phyloP scores from a whole-genome alignment of 2,888 invertebrate species.

The Drosophila siamana region DNA sequence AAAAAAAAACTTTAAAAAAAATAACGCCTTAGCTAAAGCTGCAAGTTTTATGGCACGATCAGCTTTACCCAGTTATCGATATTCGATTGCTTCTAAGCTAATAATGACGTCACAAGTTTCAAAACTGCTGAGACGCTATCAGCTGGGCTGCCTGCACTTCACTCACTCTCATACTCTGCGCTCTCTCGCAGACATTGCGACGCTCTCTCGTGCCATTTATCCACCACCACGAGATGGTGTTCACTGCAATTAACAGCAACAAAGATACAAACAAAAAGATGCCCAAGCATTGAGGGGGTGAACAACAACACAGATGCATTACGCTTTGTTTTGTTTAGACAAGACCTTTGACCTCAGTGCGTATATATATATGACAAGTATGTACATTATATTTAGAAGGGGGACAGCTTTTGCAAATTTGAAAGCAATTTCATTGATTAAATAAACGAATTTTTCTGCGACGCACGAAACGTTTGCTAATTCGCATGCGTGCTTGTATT shows the following conservation, averaged over 20 bases:
- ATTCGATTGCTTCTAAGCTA: slow-evolving; percentile 7
- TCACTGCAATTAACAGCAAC: slow-evolving; percentile 31
- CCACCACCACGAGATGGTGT: slow-evolving; percentile 27
- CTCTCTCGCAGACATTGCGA: slow-evolving; percentile 1
- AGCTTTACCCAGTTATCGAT: slow-evolving; percentile 43
- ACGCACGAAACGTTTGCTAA: slow-evolving; percentile 29
- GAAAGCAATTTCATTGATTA: slow-evolving; percentile 38
- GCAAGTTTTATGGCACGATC: slow-evolving; percentile 36
- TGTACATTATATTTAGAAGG: background rate
- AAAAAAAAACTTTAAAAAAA: slow-evolving; percentile 5
- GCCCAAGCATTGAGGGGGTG: slow-evolving; percentile 2
- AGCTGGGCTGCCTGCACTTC: slow-evolving; percentile 29
- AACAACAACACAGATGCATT: slow-evolving; percentile 11
- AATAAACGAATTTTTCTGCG: slow-evolving; percentile 40
- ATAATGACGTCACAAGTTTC: slow-evolving; percentile 22
- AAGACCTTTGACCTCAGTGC: slow-evolving; percentile 71
- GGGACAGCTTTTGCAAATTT: slow-evolving; percentile 32
- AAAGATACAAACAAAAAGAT: slow-evolving; percentile 8
- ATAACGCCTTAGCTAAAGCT: background rate
- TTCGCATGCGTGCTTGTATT: slow-evolving; percentile 43
- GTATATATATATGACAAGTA: slow-evolving; percentile 5
- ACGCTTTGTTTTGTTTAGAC: slow-evolving; percentile 24
- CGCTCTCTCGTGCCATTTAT: slow-evolving; percentile 18
- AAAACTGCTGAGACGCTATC: slow-evolving; percentile 13
- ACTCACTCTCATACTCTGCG: background rate